Evolutionary conservation across 2,888 invertebrate genomes (phyloP).

Genomic region (Strigamia crassipes): DNA sequence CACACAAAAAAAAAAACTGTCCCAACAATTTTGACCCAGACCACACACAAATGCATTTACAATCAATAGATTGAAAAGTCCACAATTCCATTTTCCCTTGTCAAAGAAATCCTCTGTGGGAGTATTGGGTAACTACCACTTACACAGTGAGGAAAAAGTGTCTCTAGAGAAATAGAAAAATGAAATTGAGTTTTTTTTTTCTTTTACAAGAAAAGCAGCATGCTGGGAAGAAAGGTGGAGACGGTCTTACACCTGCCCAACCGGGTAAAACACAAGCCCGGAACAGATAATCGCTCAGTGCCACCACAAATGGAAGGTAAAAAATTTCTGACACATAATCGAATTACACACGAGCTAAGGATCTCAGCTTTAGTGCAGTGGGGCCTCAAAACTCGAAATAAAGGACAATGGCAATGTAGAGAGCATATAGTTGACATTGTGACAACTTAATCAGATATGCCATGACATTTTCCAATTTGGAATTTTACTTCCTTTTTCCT

Average conservation of each 20-base stretch:
- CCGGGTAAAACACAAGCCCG: neutral
- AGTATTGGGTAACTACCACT: constrained; percentile 31
- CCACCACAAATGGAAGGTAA: constrained; percentile 19
- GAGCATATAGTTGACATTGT: constrained; percentile 22
- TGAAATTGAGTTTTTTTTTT: constrained; percentile 26
- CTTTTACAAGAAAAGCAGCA: neutral
- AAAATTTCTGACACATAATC: constrained; percentile 5
- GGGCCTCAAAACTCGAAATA: neutral
- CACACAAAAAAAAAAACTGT: constrained; percentile 18
- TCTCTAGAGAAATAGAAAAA: constrained; percentile 26
- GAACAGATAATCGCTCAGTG: constrained; percentile 14
- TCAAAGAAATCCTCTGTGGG: constrained; percentile 28
- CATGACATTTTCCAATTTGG: neutral
- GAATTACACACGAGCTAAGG: neutral
- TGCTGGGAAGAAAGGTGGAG: neutral
- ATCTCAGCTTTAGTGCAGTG: neutral
- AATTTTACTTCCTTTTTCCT: neutral
- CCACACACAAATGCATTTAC: constrained; percentile 18
- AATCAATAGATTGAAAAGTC: constrained; percentile 34
- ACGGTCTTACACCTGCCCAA: constrained; percentile 19
- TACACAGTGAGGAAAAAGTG: neutral
- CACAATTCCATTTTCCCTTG: constrained; percentile 16
- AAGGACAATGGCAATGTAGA: neutral
- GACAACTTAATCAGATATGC: constrained; percentile 28
- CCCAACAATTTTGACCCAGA: neutral